phyloP scores from a whole-genome alignment of 2,797 vertebrate genomes.

The Cuculus canorus region DNA sequence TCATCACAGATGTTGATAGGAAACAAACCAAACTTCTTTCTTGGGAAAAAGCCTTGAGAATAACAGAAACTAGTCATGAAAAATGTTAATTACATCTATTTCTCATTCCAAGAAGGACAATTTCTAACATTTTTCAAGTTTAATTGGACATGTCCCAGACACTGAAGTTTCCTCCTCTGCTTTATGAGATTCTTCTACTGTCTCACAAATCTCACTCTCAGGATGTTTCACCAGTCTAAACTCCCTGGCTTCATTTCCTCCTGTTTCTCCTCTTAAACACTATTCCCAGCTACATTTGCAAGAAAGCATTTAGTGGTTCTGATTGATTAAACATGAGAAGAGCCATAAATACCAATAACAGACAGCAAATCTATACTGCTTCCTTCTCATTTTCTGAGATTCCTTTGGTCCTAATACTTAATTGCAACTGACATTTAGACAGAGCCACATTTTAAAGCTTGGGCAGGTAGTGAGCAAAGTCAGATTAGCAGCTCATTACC shows the following conservation, averaged over 20 bases:
- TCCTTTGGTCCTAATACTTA: neutral
- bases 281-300: neutral
- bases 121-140: neutral
- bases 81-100: neutral
- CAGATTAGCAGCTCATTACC: slow-evolving; percentile 5
- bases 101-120: neutral
- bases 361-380: neutral
- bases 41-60: neutral
- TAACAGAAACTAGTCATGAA: neutral
- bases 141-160: neutral
- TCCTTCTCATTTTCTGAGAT: neutral
- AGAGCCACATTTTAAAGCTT: neutral
- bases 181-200: neutral
- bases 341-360: neutral
- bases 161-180: neutral
- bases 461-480: neutral
- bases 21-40: neutral
- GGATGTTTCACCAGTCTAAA: neutral
- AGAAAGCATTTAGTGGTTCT: neutral
- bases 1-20: neutral
- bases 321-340: neutral
- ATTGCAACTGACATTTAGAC: slow-evolving; percentile 38
- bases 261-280: neutral
- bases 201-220: neutral
- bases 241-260: neutral